Evolutionary conservation across 2,888 invertebrate species (phyloP).

Genomic region (Seira musarum): DNA sequence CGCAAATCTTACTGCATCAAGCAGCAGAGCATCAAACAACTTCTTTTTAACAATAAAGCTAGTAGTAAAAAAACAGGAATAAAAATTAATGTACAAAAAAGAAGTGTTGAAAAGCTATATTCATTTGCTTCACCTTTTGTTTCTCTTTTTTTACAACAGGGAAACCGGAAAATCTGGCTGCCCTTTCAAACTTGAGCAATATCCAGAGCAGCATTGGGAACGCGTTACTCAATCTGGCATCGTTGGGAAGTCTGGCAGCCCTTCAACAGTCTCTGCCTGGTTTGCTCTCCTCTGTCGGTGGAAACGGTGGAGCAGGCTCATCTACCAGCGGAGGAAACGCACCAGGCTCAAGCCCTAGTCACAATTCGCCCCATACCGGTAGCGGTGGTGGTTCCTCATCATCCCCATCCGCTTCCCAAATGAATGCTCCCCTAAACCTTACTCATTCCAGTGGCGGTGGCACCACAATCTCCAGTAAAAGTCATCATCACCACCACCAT

Average conservation of each 20-base stretch:
- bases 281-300: conserved; percentile 70
- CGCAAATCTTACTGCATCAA: not conserved
- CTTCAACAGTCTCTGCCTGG: conserved; percentile 79
- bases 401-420: conserved; percentile 38
- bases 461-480: not conserved
- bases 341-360: conserved; percentile 53
- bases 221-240: conserved; percentile 79
- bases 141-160: conserved; percentile 53
- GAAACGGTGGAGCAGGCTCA: conserved; percentile 21
- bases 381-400: conserved; percentile 40
- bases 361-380: conserved; percentile 52
- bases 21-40: not conserved
- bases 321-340: conserved; percentile 29
- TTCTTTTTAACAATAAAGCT: conserved; percentile 3
- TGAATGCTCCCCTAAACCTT: conserved; percentile 66
- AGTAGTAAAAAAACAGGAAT: not conserved
- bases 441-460: conserved; percentile 59
- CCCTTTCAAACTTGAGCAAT: conserved; percentile 57
- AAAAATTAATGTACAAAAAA: conserved; percentile 15
- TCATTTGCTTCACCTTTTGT: conserved; percentile 42
- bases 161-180: conserved; percentile 69
- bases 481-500: conserved; percentile 46
- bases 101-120: conserved; percentile 57
- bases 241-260: conserved; percentile 85
- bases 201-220: conserved; percentile 65